These are phyloP conservation scores for Aleiodes sp. DNA, from an alignment of 1,140 invertebrate species.

Conservation along the genomic window DNA sequence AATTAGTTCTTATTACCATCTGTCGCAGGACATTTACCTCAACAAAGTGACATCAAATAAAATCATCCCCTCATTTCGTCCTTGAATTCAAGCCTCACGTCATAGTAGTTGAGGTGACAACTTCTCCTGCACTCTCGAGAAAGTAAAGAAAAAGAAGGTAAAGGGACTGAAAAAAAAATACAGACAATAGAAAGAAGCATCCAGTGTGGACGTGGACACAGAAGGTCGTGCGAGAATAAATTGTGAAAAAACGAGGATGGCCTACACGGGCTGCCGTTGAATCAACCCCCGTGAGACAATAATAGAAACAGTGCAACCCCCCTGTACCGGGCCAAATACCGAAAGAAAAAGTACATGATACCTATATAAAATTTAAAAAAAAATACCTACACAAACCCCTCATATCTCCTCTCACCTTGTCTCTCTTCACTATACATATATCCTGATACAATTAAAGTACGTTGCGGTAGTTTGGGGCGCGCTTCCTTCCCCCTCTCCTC, in stretches of 20 bases:
- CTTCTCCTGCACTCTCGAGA: not conserved
- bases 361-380: conserved; percentile 43
- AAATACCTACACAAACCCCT: too few relatives aligned
- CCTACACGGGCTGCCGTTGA: conserved; percentile 16
- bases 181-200: not conserved
- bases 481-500: conserved; percentile 9
- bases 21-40: too few relatives aligned
- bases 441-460: conserved; percentile 55
- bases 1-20: too few relatives aligned
- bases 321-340: conserved; percentile 47
- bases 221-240: conserved; percentile 17
- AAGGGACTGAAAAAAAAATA: not conserved
- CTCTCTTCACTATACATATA: conserved; percentile 30
- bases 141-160: not conserved
- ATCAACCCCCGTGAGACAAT: conserved; percentile 58
- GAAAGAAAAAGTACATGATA: conserved; percentile 54
- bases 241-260: not conserved
- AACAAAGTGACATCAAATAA: too few relatives aligned
- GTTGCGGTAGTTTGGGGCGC: conserved; percentile 48
- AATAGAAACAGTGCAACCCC: conserved; percentile 61
- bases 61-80: not conserved
- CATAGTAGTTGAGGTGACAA: not conserved
- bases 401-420: not conserved
- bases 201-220: not conserved
- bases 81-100: not conserved